A percentile compares a stretch with the other conserved stretches of the same genome.
phyloP scores from a whole-genome alignment of 2,888 invertebrate genomes.

The Lepetodrilus schrolli region DNA sequence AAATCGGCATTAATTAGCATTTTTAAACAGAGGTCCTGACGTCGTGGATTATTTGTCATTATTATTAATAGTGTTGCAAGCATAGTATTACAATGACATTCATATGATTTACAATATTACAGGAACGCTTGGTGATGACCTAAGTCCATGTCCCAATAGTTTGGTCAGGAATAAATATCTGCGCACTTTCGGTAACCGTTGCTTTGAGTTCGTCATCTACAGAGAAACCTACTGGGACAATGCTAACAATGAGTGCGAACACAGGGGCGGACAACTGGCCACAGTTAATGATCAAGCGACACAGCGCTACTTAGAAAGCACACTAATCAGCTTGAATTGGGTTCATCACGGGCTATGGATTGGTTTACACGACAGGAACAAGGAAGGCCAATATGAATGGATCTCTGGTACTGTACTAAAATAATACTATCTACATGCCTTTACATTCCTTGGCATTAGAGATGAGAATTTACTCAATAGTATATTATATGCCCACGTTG shows the following conservation, averaged over 20 bases:
- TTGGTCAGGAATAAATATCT: background rate
- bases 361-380: slow-evolving; percentile 26
- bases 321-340: slow-evolving; percentile 28
- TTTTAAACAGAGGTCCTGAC: too few species aligned
- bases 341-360: slow-evolving; percentile 30
- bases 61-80: too few species aligned
- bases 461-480: too few species aligned
- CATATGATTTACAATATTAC: too few species aligned
- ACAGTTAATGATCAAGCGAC: slow-evolving; percentile 27
- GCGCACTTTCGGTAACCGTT: slow-evolving; percentile 30
- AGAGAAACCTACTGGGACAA: slow-evolving; percentile 35
- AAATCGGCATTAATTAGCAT: too few species aligned
- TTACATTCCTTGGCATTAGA: too few species aligned
- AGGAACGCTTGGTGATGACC: too few species aligned
- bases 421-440: too few species aligned
- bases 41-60: too few species aligned
- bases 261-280: slow-evolving; percentile 37
- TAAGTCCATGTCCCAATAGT: background rate
- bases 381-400: slow-evolving; percentile 27
- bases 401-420: background rate
- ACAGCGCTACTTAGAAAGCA: slow-evolving; percentile 32
- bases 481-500: too few species aligned
- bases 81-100: too few species aligned
- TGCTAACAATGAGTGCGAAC: slow-evolving; percentile 35
- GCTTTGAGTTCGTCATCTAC: slow-evolving; percentile 39